phyloP scores from a whole-genome alignment of 2,797 vertebrate genomes.

The Pogonophryne albipinna region DNA sequence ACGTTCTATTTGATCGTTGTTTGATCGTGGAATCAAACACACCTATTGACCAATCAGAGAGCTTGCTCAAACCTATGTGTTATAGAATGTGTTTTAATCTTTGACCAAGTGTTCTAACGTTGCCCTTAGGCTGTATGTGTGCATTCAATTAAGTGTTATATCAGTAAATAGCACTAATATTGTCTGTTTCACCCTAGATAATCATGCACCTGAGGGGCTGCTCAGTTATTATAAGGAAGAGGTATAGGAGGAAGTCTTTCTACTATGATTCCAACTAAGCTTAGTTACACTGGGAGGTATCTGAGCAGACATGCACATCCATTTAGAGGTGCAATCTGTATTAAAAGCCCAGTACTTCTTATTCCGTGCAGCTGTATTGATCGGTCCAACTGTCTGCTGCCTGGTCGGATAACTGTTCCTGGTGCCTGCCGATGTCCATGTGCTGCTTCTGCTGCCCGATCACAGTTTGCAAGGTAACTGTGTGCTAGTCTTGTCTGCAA shows the following conservation, averaged over 20 bases:
- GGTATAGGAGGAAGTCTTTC: slow-evolving; percentile 54
- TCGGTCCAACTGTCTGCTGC: slow-evolving; percentile 64
- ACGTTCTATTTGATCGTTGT: too few species aligned
- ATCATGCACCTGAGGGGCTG: slow-evolving; percentile 31
- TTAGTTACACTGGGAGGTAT: slow-evolving; percentile 63
- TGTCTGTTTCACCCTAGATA: slow-evolving; percentile 45
- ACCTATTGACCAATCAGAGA: too few species aligned
- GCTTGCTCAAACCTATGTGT: too few species aligned
- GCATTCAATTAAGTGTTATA: slow-evolving; percentile 43
- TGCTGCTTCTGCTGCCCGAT: slow-evolving; percentile 37
- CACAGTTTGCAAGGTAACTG: slow-evolving; percentile 45
- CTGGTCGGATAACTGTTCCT: slow-evolving; percentile 63
- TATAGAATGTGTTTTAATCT: slow-evolving; percentile 25
- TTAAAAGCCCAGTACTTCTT: slow-evolving; percentile 68
- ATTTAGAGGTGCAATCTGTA: slow-evolving; percentile 75
- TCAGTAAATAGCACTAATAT: slow-evolving; percentile 54
- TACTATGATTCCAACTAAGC: slow-evolving; percentile 51
- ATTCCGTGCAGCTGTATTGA: slow-evolving; percentile 71
- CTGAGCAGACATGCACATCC: slow-evolving; percentile 67
- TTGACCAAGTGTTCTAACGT: slow-evolving; percentile 6
- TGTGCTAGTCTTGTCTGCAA: slow-evolving; percentile 21
- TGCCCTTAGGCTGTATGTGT: slow-evolving; percentile 30
- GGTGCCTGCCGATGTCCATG: slow-evolving; percentile 45
- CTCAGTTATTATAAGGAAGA: slow-evolving; percentile 56
- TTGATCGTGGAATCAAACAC: too few species aligned